These are phyloP conservation scores for Tenebrosternarchus preto DNA, from an alignment of 2,113 vertebrate species.

Conservation along the genomic window DNA sequence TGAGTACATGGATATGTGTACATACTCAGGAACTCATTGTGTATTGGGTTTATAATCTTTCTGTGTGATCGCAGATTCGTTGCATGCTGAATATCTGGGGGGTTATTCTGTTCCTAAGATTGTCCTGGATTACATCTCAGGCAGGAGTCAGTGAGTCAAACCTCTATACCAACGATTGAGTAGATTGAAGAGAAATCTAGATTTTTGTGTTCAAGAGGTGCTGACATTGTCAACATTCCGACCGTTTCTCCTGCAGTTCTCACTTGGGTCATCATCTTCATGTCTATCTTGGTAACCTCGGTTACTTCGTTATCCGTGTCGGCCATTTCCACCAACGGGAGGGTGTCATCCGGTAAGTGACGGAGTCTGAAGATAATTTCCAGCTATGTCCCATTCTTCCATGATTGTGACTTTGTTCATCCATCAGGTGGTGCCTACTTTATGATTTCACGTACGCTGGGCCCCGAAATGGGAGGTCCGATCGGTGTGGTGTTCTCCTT, in stretches of 20 bases:
- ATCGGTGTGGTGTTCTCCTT: constrained; percentile 74
- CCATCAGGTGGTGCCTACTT: constrained; percentile 71
- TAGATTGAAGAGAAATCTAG: background rate
- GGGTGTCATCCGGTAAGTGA: constrained; percentile 72
- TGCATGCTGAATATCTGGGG: constrained; percentile 79
- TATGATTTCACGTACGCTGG: constrained; percentile 72
- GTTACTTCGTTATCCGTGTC: constrained; percentile 75
- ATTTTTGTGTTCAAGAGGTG: background rate
- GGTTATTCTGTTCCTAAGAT: constrained; percentile 71
- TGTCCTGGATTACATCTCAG: constrained; percentile 76
- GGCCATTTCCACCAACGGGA: constrained; percentile 76
- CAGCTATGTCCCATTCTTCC: background rate
- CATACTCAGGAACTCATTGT: background rate
- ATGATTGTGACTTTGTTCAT: background rate
- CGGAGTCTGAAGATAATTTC: background rate
- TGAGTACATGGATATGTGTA: constrained; percentile 43
- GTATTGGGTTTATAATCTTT: background rate
- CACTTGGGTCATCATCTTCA: constrained; percentile 73
- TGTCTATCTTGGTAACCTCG: constrained; percentile 71
- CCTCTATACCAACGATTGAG: background rate
- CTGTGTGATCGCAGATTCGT: constrained; percentile 63
- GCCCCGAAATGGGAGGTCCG: constrained; percentile 70
- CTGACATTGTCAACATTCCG: background rate
- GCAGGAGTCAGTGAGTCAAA: constrained; percentile 68
- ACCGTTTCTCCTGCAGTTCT: constrained; percentile 61